Percentiles rank a stretch among this genome's conserved stretches.
phyloP scores from a whole-genome alignment of 2,113 vertebrate species.

The Zosterops borbonicus region DNA sequence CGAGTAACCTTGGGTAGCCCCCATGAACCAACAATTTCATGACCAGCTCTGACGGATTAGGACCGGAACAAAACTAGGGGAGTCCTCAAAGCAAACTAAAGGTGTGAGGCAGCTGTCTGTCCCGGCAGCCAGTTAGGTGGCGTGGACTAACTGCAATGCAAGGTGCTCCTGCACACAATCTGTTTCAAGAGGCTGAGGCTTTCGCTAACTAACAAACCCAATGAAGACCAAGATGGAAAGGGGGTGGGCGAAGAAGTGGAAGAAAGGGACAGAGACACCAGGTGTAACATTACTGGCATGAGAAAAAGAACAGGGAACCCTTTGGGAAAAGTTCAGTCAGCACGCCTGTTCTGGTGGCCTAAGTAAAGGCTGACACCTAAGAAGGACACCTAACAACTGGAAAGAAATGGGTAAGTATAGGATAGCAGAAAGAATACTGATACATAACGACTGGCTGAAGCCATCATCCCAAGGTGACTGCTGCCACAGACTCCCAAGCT shows the following conservation, averaged over 20 bases:
- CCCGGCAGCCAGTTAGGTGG: background rate
- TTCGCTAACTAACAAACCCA: background rate
- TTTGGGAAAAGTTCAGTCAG: background rate
- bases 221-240: background rate
- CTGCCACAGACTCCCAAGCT: background rate
- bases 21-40: background rate
- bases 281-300: background rate
- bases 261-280: background rate
- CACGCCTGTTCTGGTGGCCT: accelerated
- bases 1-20: accelerated
- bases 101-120: background rate
- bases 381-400: background rate
- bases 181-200: background rate
- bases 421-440: background rate
- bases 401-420: accelerated
- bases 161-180: background rate
- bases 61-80: background rate
- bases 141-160: accelerated
- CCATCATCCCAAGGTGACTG: background rate
- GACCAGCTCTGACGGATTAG: background rate
- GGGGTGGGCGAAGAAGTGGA: background rate
- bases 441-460: background rate
- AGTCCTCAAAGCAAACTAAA: accelerated
- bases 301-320: accelerated
- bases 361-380: background rate